phyloP scores from a whole-genome alignment of 2,797 vertebrate genomes.

The Acanthurus tractus region DNA sequence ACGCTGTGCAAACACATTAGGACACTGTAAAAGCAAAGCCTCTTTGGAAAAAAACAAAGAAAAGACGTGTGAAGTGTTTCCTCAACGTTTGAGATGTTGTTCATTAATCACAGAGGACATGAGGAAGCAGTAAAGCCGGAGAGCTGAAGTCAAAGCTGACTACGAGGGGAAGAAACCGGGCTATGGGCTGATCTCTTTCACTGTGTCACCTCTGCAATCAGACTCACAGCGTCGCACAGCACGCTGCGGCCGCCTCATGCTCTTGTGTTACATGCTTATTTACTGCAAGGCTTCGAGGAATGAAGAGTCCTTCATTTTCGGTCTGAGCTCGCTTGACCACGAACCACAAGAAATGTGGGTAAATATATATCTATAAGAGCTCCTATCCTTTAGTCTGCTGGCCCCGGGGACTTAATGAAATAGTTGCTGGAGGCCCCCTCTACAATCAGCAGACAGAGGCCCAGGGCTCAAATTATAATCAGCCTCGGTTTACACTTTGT shows the following conservation, averaged over 20 bases:
- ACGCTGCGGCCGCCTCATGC: slow-evolving; percentile 28
- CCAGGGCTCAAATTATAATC: slow-evolving; percentile 80
- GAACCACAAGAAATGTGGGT: slow-evolving; percentile 78
- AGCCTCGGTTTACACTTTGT: slow-evolving; percentile 82
- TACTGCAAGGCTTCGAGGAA: slow-evolving; percentile 57
- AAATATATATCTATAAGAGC: slow-evolving; percentile 74
- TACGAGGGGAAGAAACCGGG: slow-evolving; percentile 7
- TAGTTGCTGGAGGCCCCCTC: slow-evolving; percentile 61
- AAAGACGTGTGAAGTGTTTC: slow-evolving; percentile 23
- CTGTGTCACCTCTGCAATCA: slow-evolving; percentile 43
- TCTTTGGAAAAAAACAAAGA: slow-evolving; percentile 17
- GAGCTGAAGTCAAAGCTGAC: slow-evolving; percentile 13
- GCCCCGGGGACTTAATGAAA: slow-evolving; percentile 73
- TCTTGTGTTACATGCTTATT: slow-evolving; percentile 62
- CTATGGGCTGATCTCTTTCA: slow-evolving; percentile 11
- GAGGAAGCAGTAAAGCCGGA: slow-evolving; percentile 22
- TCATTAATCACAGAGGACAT: slow-evolving; percentile 41
- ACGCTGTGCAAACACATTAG: slow-evolving; percentile 62
- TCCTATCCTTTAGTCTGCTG: slow-evolving; percentile 55
- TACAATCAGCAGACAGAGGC: slow-evolving; percentile 72
- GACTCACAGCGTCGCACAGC: background rate
- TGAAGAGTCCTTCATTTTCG: slow-evolving; percentile 65
- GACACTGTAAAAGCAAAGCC: slow-evolving; percentile 30
- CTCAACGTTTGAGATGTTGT: slow-evolving; percentile 20
- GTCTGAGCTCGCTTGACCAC: slow-evolving; percentile 67